Evolutionary conservation across 2,797 vertebrate species (phyloP).

Genomic region (Acanthopagrus latus): DNA sequence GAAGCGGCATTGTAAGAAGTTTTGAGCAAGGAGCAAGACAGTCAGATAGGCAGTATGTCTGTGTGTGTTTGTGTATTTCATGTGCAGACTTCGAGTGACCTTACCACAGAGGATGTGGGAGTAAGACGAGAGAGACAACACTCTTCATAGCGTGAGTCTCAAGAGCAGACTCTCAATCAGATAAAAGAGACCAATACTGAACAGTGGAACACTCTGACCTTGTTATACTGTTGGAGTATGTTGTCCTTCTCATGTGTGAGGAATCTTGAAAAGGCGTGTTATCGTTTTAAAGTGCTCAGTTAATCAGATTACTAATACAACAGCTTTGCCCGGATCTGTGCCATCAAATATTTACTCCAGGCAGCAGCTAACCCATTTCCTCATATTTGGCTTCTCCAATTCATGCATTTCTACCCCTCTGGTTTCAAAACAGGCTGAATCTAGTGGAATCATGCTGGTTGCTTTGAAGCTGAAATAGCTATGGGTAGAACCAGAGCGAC

Average conservation of each 20-base stretch:
- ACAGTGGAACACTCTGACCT: slow-evolving; percentile 59
- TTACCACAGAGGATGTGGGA: slow-evolving; percentile 86
- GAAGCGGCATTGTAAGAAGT: slow-evolving; percentile 53
- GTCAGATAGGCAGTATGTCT: slow-evolving; percentile 29
- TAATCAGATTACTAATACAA: slow-evolving; percentile 38
- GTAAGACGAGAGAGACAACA: slow-evolving; percentile 71
- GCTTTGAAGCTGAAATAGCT: slow-evolving; percentile 76
- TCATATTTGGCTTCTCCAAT: slow-evolving; percentile 64
- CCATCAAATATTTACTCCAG: slow-evolving; percentile 48
- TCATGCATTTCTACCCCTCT: slow-evolving; percentile 52
- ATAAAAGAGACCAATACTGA: slow-evolving; percentile 65
- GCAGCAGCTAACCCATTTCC: slow-evolving; percentile 67
- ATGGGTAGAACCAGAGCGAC: slow-evolving; percentile 65
- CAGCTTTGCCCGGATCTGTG: slow-evolving; percentile 35
- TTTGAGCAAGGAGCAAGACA: slow-evolving; percentile 37
- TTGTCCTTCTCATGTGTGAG: slow-evolving; percentile 9
- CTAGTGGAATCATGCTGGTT: slow-evolving; percentile 76
- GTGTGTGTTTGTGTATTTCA: slow-evolving; percentile 53
- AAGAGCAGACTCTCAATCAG: slow-evolving; percentile 57
- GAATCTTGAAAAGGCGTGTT: slow-evolving; percentile 21
- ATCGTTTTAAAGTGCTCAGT: slow-evolving; percentile 11
- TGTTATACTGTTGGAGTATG: slow-evolving; percentile 6
- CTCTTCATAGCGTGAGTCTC: slow-evolving; percentile 67
- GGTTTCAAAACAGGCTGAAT: slow-evolving; percentile 73
- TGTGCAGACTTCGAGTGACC: slow-evolving; percentile 73